These are phyloP conservation scores for Choloepus hoffmanni DNA, from an alignment of 2,113 vertebrate genomes.

Conservation along the genomic window DNA sequence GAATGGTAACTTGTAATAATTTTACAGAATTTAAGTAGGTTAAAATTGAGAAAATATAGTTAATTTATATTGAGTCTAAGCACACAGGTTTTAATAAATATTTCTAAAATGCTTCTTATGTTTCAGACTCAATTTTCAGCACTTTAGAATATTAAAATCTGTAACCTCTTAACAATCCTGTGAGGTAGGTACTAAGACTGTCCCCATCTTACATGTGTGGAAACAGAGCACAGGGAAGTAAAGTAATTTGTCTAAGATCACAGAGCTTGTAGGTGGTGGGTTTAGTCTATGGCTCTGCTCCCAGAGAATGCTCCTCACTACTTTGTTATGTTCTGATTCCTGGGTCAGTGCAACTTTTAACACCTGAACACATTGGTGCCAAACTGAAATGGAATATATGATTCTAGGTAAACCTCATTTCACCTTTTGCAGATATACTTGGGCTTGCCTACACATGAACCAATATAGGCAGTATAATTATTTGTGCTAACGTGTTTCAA, in stretches of 20 bases:
- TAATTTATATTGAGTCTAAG: neutral
- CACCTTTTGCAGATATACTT: neutral
- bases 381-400: neutral
- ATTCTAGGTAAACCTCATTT: neutral
- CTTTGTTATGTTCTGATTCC: neutral
- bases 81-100: neutral
- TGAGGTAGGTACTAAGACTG: neutral
- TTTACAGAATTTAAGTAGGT: neutral
- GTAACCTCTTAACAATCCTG: too few relatives aligned
- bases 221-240: neutral
- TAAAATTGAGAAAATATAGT: neutral
- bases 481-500: neutral
- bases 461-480: neutral
- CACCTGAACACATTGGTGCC: neutral
- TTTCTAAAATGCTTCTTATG: neutral
- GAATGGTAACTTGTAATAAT: neutral
- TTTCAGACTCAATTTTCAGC: neutral
- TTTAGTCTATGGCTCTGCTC: neutral
- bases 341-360: neutral
- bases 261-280: neutral
- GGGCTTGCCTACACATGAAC: neutral
- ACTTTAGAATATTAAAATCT: neutral
- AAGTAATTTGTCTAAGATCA: neutral
- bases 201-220: neutral
- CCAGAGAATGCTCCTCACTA: neutral